Evolutionary conservation across 2,113 vertebrate genomes (phyloP).

Genomic region (Brachyhypopomus gauderio): DNA sequence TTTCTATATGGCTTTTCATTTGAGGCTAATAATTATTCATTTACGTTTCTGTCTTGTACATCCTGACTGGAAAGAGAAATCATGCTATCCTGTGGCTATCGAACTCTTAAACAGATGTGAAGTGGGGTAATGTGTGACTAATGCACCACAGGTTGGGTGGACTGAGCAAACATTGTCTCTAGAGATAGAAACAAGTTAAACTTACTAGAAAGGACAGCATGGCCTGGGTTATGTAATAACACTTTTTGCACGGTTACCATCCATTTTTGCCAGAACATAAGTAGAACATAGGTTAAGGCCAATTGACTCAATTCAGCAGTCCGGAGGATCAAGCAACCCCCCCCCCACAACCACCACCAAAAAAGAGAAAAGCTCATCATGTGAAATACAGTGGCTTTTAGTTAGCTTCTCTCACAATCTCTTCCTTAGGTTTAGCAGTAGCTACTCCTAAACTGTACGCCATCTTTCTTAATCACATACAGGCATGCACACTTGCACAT

Average conservation of each 20-base stretch:
- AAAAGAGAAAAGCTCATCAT: not conserved
- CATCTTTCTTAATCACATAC: not conserved
- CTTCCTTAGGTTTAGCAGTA: not conserved
- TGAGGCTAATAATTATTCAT: not conserved
- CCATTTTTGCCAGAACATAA: too few relatives aligned
- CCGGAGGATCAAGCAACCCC: too few relatives aligned
- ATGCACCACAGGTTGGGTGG: slow-evolving; percentile 33
- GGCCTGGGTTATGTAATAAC: slow-evolving; percentile 14
- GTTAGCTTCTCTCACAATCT: not conserved
- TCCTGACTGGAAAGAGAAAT: slow-evolving; percentile 4
- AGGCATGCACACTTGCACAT: slow-evolving; percentile 12
- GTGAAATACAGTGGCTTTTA: not conserved
- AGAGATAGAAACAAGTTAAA: slow-evolving; percentile 32
- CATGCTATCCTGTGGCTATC: not conserved
- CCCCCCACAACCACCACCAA: not conserved
- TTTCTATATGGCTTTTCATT: not conserved
- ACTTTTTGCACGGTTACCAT: not conserved
- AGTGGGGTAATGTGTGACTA: slow-evolving; percentile 46
- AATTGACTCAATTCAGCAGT: not conserved
- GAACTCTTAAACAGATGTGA: slow-evolving; percentile 42
- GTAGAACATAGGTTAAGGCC: not conserved
- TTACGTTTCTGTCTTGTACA: not conserved
- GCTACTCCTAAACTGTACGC: not conserved
- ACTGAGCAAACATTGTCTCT: slow-evolving; percentile 47
- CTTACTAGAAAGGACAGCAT: not conserved